Base-by-base conservation (phyloP, 2,797 vertebrate species). In the Miichthys miiuy region DNA sequence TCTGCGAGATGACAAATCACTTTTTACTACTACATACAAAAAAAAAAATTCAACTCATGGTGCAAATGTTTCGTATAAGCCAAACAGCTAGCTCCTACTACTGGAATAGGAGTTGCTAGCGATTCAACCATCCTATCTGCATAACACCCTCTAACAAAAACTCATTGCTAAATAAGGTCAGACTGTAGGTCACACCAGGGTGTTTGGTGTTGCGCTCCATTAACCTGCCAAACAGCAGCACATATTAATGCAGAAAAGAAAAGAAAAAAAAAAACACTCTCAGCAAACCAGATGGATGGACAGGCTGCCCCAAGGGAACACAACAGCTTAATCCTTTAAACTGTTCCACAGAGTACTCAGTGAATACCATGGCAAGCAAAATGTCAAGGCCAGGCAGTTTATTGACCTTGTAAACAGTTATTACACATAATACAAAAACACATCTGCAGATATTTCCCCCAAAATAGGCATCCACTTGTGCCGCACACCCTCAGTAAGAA, bases 281-380 rank as follows among this genome's bases (percentile, higher is more conserved):
- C 51, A 73, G 73, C 82, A 81, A 85, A 81, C 60, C 63, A 84
- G 58, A 85, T 55, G 72, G 87, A 93, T 80, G 90, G 86, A 92
- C 90, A 90, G 76, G 82, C 78, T 50, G 68, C 88, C 89, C 85
- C 81, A 34, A 68, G 88, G 85, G 89, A 90, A 86, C 84, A 87
- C 85, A 90, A 88, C 71, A 77, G 81, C 86, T 89, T 95, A 94
- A 96, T 94, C 94, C 94, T 90, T 92, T 95, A 92, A 94, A 95
- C 91, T 89, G 88, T 91, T 93, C 83, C 89, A 90, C 84, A 80
- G 83, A 90, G 91, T 79, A 89, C 85, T 86, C 80, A 83, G 79
- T 92, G 88, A 93, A 93, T 89, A 92, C 88, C 87, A 81, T n/a
- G 72, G 86, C 75, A 80, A 91, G 88, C 82, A 81, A 94, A 94